A percentile compares a stretch with the other conserved stretches of the same genome.
Conservation (phyloP, 2,888 invertebrate species). For the Ophion costatus region DNA sequence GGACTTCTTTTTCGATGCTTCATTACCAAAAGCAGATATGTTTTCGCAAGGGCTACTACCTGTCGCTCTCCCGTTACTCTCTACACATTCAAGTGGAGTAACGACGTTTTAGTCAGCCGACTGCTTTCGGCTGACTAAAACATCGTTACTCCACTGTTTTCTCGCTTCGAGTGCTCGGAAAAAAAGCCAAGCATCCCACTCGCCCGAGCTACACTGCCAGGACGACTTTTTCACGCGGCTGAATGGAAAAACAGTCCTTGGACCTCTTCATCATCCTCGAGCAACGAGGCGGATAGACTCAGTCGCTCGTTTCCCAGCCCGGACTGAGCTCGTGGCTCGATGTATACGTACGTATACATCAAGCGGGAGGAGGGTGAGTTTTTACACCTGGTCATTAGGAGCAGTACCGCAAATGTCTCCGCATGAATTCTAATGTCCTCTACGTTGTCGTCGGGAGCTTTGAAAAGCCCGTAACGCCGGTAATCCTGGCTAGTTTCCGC, state of each 20-base stretch:
- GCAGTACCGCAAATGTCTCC: slow-evolving; percentile 82
- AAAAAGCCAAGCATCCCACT: neutral
- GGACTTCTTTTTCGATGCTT: slow-evolving; percentile 2
- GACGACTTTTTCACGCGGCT: neutral
- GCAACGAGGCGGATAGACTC: slow-evolving; percentile 37
- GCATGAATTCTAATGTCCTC: slow-evolving; percentile 83
- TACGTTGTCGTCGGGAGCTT: slow-evolving; percentile 59
- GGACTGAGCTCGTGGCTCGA: slow-evolving; percentile 33
- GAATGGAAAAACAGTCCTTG: neutral
- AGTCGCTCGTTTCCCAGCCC: slow-evolving; percentile 50
- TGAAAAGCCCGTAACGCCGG: slow-evolving; percentile 69
- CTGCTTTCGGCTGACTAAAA: neutral
- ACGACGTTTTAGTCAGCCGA: no score
- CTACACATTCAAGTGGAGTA: neutral
- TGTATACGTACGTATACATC: slow-evolving; percentile 66
- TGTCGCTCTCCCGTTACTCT: neutral
- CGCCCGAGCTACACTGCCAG: neutral
- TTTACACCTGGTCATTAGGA: slow-evolving; percentile 82
- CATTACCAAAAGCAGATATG: neutral
- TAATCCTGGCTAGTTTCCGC: slow-evolving; percentile 79
- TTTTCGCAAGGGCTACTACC: neutral
- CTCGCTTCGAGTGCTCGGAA: neutral
- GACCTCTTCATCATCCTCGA: slow-evolving; percentile 64
- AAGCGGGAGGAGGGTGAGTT: slow-evolving; percentile 71
- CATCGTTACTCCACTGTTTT: neutral